Evolutionary conservation across 1,140 invertebrate species (phyloP).

Genomic region (Scylla paramamosain): DNA sequence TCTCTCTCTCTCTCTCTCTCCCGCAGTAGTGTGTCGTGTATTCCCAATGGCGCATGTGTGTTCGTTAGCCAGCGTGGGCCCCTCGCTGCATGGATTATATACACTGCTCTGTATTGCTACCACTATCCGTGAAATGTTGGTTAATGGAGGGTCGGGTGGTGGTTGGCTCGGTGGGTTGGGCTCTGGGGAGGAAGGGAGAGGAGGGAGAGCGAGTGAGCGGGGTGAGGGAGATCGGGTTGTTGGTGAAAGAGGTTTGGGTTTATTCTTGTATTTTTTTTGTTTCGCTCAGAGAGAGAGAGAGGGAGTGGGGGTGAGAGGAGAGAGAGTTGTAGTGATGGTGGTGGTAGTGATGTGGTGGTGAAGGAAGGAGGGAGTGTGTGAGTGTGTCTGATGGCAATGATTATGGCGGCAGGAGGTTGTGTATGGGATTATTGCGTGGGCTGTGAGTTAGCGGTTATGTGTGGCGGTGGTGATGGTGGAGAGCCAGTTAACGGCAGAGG

Average conservation of each 20-base stretch:
- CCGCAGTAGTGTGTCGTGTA: neutral
- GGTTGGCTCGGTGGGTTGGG: neutral
- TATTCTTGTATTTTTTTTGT: neutral
- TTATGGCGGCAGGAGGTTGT: neutral
- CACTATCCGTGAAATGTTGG: constrained; percentile 13
- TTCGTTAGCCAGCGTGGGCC: neutral
- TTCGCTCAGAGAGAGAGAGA: neutral
- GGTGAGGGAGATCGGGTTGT: neutral
- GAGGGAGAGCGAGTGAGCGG: neutral
- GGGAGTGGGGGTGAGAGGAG: neutral
- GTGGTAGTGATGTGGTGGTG: neutral
- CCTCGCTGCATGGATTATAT: constrained; percentile 16
- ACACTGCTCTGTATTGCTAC: constrained; percentile 21
- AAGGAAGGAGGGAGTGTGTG: neutral
- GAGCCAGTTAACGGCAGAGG: neutral
- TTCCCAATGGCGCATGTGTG: constrained; percentile 11
- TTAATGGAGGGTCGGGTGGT: constrained; percentile 19
- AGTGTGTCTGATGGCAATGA: neutral
- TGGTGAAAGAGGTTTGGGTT: neutral
- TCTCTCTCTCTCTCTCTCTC: too few species aligned
- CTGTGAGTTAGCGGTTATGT: neutral
- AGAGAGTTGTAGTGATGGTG: too few species aligned
- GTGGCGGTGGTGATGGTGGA: constrained; percentile 1
- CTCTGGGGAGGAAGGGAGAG: neutral
- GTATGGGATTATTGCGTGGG: neutral